Evolutionary conservation across 1,140 invertebrate species (phyloP).

Genomic region (Belonocnema kinseyi): DNA sequence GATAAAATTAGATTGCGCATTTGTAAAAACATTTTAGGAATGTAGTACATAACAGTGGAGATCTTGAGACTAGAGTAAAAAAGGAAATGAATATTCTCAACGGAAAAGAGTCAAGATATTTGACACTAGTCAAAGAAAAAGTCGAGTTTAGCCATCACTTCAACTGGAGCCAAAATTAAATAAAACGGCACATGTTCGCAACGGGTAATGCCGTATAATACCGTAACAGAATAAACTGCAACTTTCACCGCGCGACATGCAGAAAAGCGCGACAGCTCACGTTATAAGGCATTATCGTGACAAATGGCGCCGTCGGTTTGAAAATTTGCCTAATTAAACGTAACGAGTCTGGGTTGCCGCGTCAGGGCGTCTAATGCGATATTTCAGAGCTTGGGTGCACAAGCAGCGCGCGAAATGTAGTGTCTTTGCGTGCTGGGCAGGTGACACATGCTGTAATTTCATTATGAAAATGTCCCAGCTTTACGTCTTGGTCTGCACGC

Average conservation of each 20-base stretch:
- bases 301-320: slow-evolving; percentile 38
- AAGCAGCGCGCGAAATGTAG: slow-evolving; percentile 31
- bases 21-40: no score
- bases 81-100: no score
- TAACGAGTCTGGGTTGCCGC: slow-evolving; percentile 42
- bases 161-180: not conserved
- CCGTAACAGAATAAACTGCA: slow-evolving; percentile 17
- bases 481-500: not conserved
- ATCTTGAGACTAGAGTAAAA: no score
- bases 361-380: slow-evolving; percentile 33
- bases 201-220: slow-evolving; percentile 22
- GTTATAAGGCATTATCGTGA: slow-evolving; percentile 43
- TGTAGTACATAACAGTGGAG: no score
- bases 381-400: slow-evolving; percentile 34
- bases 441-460: slow-evolving; percentile 55
- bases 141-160: not conserved
- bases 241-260: not conserved
- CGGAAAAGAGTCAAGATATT: no score
- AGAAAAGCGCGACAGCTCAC: slow-evolving; percentile 34
- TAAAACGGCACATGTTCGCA: not conserved
- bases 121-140: not conserved
- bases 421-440: slow-evolving; percentile 33
- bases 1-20: no score
- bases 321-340: slow-evolving; percentile 54
- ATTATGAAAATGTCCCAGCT: slow-evolving; percentile 53